phyloP scores from a whole-genome alignment of 2,888 invertebrate species.

The Leptopilina myrica region DNA sequence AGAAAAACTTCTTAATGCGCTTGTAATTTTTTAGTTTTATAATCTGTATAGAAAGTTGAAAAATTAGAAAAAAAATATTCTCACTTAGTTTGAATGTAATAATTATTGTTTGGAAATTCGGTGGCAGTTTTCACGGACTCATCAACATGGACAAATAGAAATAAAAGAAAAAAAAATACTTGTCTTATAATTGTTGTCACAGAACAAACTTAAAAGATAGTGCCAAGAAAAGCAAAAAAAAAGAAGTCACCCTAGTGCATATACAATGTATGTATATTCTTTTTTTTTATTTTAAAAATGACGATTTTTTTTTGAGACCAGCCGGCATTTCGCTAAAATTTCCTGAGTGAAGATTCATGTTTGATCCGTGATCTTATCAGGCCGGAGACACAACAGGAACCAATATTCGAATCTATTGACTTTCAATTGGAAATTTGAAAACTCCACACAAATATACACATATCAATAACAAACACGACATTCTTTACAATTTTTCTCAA shows the following conservation, averaged over 20 bases:
- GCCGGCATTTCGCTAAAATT: conserved; percentile 15
- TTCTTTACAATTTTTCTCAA: not conserved
- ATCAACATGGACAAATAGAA: no score
- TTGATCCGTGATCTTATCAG: conserved; percentile 24
- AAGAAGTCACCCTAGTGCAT: not conserved
- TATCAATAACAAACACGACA: not conserved
- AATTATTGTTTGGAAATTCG: no score
- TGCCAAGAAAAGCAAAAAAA: no score
- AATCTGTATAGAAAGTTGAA: no score
- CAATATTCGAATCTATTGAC: conserved; percentile 11
- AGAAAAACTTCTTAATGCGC: no score
- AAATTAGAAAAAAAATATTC: no score
- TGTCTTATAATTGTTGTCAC: no score
- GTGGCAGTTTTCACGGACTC: no score
- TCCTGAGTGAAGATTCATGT: conserved; percentile 37
- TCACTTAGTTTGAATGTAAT: no score
- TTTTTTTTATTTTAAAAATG: conserved; percentile 27
- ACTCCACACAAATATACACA: not conserved
- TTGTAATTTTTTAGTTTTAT: no score
- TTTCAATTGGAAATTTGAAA: conserved; percentile 1
- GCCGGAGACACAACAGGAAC: conserved; percentile 15
- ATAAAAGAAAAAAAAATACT: no score
- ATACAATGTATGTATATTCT: not conserved
- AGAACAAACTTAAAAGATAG: no score
- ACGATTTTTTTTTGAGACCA: conserved; percentile 35